Evolutionary conservation across 2,888 invertebrate genomes (phyloP).

Genomic region (Xylophagus ater): DNA sequence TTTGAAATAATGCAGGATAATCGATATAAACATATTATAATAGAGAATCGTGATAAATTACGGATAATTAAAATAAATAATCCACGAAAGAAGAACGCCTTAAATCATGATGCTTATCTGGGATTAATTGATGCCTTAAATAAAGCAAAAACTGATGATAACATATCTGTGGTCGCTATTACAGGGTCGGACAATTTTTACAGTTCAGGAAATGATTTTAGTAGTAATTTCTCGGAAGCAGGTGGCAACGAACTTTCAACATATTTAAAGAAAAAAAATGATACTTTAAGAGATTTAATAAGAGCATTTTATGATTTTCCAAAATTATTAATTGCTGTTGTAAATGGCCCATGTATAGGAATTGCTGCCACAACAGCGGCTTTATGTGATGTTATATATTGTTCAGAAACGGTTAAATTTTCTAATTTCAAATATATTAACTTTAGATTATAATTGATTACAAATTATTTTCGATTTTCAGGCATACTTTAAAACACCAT

Average conservation of each 20-base stretch:
- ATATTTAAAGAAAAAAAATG: conserved; percentile 20
- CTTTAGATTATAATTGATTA: background rate
- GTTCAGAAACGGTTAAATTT: conserved; percentile 57
- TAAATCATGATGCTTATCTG: conserved; percentile 55
- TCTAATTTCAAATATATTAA: background rate
- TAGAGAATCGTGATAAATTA: conserved; percentile 41
- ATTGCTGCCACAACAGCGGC: conserved; percentile 75
- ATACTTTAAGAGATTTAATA: conserved; percentile 50
- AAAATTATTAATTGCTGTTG: conserved; percentile 74
- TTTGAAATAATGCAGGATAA: too few relatives aligned
- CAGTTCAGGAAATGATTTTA: conserved; percentile 74
- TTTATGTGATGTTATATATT: conserved; percentile 81
- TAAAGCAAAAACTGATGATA: conserved; percentile 55
- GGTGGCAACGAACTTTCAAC: conserved; percentile 28
- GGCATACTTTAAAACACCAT: conserved; percentile 85
- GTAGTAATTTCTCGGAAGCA: conserved; percentile 19
- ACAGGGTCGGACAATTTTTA: conserved; percentile 70
- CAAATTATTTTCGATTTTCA: conserved; percentile 32
- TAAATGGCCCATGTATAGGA: conserved; percentile 93
- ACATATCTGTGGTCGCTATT: conserved; percentile 57
- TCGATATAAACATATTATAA: conserved; percentile 22
- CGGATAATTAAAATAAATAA: conserved; percentile 58
- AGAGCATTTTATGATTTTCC: conserved; percentile 72
- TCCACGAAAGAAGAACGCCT: conserved; percentile 70
- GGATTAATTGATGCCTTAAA: conserved; percentile 52